Evolutionary conservation across 2,113 vertebrate species (phyloP).

Genomic region (Columba livia): DNA sequence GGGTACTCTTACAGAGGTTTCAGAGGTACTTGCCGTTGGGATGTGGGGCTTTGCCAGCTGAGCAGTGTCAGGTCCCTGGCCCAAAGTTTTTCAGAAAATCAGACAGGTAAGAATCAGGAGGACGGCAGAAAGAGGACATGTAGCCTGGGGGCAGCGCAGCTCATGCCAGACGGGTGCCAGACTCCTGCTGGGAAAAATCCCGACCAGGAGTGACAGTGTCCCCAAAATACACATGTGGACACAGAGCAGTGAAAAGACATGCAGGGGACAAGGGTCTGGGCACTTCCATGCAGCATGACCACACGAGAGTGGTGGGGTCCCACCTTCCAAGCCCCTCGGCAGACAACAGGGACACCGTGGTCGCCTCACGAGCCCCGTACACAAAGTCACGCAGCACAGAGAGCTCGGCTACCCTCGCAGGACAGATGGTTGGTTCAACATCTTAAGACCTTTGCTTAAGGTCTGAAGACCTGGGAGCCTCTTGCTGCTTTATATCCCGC

Average conservation of each 20-base stretch:
- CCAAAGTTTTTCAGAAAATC: background rate
- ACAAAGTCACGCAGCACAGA: rapidly evolving
- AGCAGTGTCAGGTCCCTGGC: background rate
- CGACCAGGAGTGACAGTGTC: rapidly evolving
- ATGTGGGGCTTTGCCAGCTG: background rate
- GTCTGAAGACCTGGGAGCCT: background rate
- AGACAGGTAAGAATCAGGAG: background rate
- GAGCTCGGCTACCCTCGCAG: background rate
- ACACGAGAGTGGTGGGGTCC: rapidly evolving
- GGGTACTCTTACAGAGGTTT: background rate
- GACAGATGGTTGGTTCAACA: background rate
- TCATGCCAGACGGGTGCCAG: rapidly evolving
- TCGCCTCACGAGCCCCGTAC: rapidly evolving
- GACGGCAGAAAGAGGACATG: background rate
- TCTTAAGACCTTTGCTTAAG: background rate
- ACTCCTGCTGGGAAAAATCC: background rate
- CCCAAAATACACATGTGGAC: rapidly evolving
- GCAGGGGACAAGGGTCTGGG: background rate
- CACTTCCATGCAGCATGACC: rapidly evolving
- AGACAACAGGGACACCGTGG: rapidly evolving
- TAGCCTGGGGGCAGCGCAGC: background rate
- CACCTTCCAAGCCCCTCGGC: background rate
- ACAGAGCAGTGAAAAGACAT: background rate
- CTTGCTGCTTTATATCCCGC: background rate
- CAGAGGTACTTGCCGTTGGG: background rate